Conservation (phyloP, 64 coral and sea anemone species). For the Porites lutea region DNA sequence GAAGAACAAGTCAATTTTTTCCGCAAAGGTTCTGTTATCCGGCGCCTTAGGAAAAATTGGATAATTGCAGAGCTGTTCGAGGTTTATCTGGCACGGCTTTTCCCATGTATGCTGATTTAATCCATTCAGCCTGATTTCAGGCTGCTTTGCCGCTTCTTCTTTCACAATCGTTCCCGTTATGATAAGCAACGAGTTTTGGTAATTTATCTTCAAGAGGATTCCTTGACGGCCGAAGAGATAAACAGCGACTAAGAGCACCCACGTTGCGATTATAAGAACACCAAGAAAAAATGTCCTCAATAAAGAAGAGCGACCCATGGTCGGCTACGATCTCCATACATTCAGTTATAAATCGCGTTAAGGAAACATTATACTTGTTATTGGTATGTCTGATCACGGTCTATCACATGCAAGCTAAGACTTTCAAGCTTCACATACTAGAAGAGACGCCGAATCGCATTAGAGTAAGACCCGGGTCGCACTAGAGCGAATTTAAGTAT, state of each 20-base stretch:
- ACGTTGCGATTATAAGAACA: neutral
- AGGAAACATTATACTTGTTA: neutral
- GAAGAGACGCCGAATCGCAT: no score
- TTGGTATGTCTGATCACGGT: neutral
- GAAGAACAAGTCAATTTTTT: neutral
- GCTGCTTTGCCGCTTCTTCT: neutral
- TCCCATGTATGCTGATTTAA: slow-evolving; percentile 34
- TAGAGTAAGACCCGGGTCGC: no score
- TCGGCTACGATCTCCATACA: neutral
- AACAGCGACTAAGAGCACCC: slow-evolving; percentile 18
- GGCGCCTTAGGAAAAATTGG: slow-evolving; percentile 35
- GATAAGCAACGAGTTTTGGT: neutral
- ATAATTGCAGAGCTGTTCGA: slow-evolving; percentile 46
- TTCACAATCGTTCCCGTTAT: neutral
- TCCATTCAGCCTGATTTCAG: neutral
- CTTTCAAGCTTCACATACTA: no score
- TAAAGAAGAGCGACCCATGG: neutral
- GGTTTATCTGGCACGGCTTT: neutral
- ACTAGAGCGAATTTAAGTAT: no score
- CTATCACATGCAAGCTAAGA: no score
- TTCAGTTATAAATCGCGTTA: no score
- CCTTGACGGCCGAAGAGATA: neutral
- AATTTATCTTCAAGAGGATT: neutral
- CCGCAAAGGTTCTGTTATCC: neutral
- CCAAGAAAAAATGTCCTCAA: neutral